phyloP scores from a whole-genome alignment of 2,888 invertebrate genomes.

The Andrena bucephala region DNA sequence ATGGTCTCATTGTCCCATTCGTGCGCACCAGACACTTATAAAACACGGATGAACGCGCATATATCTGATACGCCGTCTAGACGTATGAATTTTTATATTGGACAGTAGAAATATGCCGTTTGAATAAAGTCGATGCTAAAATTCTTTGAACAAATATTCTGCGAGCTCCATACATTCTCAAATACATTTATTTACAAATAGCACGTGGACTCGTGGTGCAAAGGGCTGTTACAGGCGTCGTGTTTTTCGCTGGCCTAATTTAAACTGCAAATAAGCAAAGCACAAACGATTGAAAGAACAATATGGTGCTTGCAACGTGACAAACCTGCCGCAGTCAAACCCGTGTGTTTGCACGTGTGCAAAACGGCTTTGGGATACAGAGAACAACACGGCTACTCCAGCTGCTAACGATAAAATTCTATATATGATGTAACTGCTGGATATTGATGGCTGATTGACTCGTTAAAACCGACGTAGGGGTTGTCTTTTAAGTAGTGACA shows the following conservation, averaged over 20 bases:
- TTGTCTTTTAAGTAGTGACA: background rate
- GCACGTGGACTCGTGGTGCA: background rate
- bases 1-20: slow-evolving; percentile 66
- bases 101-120: background rate
- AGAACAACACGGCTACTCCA: slow-evolving; percentile 15
- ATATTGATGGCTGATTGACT: background rate
- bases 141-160: background rate
- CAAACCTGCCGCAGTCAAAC: slow-evolving; percentile 30
- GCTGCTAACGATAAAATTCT: slow-evolving; percentile 9
- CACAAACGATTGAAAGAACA: slow-evolving; percentile 21
- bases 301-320: slow-evolving; percentile 22
- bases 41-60: slow-evolving; percentile 30
- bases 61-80: slow-evolving; percentile 32
- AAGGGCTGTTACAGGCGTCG: slow-evolving; percentile 3
- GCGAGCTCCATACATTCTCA: background rate
- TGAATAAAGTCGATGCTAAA: background rate
- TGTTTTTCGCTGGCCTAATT: background rate
- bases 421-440: background rate
- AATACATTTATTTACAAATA: background rate
- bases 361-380: slow-evolving; percentile 40
- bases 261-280: background rate
- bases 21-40: slow-evolving; percentile 25
- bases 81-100: slow-evolving; percentile 5
- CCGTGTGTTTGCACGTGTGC: slow-evolving; percentile 26
- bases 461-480: background rate